A percentile compares a stretch with the other conserved stretches of the same genome.
Evolutionary conservation across 2,113 vertebrate genomes (phyloP).

Genomic region (Boulengeromyrus knoepffleri): DNA sequence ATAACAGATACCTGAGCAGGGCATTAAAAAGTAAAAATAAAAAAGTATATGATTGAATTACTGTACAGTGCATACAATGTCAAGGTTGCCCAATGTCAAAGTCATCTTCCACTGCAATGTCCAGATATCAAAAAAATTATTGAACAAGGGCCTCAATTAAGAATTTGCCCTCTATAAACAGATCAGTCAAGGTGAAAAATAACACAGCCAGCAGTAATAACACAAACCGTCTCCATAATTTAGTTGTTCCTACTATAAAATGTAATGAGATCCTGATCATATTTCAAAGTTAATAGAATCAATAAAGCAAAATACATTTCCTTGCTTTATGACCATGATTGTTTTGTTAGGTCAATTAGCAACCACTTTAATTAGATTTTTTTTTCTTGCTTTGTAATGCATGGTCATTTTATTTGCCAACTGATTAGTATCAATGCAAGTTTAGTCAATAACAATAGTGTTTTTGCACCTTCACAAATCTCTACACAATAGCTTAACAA

Average conservation of each 20-base stretch:
- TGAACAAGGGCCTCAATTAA: background rate
- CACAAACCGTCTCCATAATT: background rate
- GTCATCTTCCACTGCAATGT: background rate
- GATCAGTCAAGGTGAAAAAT: background rate
- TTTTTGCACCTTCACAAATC: background rate
- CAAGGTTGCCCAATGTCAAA: background rate
- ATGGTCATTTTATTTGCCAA: background rate
- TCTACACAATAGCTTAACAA: background rate
- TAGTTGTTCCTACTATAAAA: constrained; percentile 4
- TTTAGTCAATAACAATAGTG: background rate
- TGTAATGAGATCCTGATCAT: background rate
- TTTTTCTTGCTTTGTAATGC: background rate
- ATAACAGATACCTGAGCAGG: background rate
- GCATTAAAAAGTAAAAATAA: background rate
- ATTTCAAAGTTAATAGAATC: background rate
- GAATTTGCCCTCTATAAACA: background rate
- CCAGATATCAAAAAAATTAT: background rate
- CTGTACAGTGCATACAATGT: background rate
- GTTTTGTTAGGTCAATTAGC: constrained; percentile 1
- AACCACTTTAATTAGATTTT: background rate
- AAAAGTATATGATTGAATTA: background rate
- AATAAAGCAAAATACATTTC: background rate
- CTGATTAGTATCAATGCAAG: background rate
- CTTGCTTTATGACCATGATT: background rate
- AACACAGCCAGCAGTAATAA: background rate